phyloP scores from a whole-genome alignment of 2,888 invertebrate genomes.

The Halictus ligatus region DNA sequence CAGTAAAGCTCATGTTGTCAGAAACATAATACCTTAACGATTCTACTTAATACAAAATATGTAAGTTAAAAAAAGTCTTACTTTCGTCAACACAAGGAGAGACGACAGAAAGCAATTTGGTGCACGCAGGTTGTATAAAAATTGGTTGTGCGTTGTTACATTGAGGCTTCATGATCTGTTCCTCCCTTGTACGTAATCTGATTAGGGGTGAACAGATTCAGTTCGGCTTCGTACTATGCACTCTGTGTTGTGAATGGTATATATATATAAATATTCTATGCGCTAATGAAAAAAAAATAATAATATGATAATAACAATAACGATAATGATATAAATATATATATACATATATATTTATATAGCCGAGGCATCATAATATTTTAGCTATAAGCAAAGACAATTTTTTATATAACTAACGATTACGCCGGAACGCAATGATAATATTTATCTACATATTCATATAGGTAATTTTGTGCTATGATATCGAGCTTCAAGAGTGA shows the following conservation, averaged over 20 bases:
- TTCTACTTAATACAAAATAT: constrained; percentile 58
- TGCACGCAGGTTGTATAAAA: constrained; percentile 82
- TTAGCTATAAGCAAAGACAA: constrained; percentile 84
- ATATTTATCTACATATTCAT: constrained; percentile 80
- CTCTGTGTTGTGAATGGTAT: constrained; percentile 84
- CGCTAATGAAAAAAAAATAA: constrained; percentile 66
- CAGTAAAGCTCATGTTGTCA: constrained; percentile 50
- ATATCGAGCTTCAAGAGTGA: constrained; percentile 69
- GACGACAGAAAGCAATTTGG: constrained; percentile 71
- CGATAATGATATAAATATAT: constrained; percentile 73
- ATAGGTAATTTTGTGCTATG: constrained; percentile 75
- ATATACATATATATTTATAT: constrained; percentile 83
- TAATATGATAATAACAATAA: constrained; percentile 74
- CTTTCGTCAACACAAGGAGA: constrained; percentile 60
- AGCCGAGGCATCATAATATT: constrained; percentile 83
- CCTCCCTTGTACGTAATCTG: constrained; percentile 53
- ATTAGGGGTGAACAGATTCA: constrained; percentile 73
- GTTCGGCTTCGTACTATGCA: constrained; percentile 84
- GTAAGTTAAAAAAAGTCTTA: constrained; percentile 52
- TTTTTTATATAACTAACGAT: constrained; percentile 80
- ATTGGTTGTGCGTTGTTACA: constrained; percentile 83
- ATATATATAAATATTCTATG: constrained; percentile 50
- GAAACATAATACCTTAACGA: constrained; percentile 64
- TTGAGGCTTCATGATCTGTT: constrained; percentile 78
- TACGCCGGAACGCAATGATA: constrained; percentile 76